Base-by-base conservation (phyloP, 2,888 invertebrate genomes). In the Drosophila pseudotakahashii region DNA sequence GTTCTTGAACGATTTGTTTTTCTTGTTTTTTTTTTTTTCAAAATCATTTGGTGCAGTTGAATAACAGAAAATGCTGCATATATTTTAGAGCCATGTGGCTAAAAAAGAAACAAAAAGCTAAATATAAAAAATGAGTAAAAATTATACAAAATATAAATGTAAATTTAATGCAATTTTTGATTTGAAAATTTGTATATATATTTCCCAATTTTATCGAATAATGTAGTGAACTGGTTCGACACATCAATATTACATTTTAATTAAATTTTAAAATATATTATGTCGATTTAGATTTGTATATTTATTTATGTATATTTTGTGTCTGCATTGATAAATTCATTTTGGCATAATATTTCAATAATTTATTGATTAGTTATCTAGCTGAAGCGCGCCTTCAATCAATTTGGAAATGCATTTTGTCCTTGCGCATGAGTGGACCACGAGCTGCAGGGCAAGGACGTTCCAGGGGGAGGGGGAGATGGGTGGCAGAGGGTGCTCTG, bases 281-380 rank as follows among this genome's bases (percentile, higher is more conserved):
- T 11, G 10, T 6, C 23, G n/a, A 26, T 44, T 23, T 44, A 11
- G 10, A 41, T 10, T 19, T 16, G 4, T 39, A 3, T 9, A 3
- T 1, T 7, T 7, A 1, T 30, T 30, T 30, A 30, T 7, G 30
- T 30, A 39, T 14, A 16, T 39, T 10, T 41, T 1, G 3, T 34
- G 14, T 14, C 14, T 53, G n/a, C 11, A n/a, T n/a, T 37, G 36
- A n/a, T 23, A 51, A 36, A 52, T 34, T n/a, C 6, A 39, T 23
- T 23, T 42, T 69, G 57, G 78, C 75, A 77, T 77, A 75, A 79
- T 73, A 79, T 77, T 78, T 84, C 75, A 78, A 84, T 78, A 78
- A 82, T 73, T 77, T 84, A 87, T 82, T 81, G 85, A 82, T 82
- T 82, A 87, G 88, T 84, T 84, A 81, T 87, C 88, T 78, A 58